Conservation (phyloP, 1,140 invertebrate species). For the Zaprionus capensis region DNA sequence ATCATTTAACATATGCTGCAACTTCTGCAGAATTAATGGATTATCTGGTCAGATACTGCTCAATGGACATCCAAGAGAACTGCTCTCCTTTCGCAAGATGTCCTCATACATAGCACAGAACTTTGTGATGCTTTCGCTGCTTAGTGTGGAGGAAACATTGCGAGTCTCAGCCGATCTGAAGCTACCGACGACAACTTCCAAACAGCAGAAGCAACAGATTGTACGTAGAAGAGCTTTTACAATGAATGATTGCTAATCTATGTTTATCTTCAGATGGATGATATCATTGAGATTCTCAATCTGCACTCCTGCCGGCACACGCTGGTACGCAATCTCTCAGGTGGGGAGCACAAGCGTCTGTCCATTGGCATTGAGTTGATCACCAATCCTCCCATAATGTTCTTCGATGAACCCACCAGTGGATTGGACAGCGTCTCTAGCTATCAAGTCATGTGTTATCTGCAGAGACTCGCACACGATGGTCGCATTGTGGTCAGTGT, state of each 20-base stretch:
- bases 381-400: slow-evolving; percentile 90
- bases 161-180: slow-evolving; percentile 88
- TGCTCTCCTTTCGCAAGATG: slow-evolving; percentile 87
- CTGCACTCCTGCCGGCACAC: slow-evolving; percentile 88
- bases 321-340: slow-evolving; percentile 88
- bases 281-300: slow-evolving; percentile 86
- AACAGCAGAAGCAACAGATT: slow-evolving; percentile 61
- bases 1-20: background rate
- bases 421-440: slow-evolving; percentile 91
- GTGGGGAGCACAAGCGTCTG: slow-evolving; percentile 93
- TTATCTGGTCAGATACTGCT: slow-evolving; percentile 89
- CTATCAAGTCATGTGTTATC: slow-evolving; percentile 88
- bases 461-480: slow-evolving; percentile 88
- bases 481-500: slow-evolving; percentile 93
- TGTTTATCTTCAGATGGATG: slow-evolving; percentile 85
- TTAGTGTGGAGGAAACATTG: slow-evolving; percentile 88
- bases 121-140: slow-evolving; percentile 87
- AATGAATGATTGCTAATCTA: background rate
- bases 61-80: slow-evolving; percentile 90
- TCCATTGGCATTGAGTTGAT: slow-evolving; percentile 93
- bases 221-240: slow-evolving; percentile 20
- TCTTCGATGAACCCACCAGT: slow-evolving; percentile 90
- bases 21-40: slow-evolving; percentile 53
- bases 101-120: slow-evolving; percentile 90
- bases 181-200: slow-evolving; percentile 68